Conservation (phyloP, 2,113 vertebrate genomes). For the Gavia stellata region DNA sequence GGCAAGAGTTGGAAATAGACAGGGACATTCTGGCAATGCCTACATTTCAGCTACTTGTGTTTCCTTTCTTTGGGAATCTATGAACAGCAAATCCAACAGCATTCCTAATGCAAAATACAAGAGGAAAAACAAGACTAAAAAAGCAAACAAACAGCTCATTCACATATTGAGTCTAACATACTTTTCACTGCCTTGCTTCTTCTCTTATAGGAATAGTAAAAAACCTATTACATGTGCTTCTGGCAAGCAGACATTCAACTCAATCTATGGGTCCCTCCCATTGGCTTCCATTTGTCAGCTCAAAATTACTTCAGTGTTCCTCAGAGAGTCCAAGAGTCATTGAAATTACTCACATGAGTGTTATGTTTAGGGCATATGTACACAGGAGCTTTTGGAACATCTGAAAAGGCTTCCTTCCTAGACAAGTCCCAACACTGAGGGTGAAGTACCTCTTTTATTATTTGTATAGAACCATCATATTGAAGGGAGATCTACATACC, state of each 20-base stretch:
- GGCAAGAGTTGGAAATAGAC: not conserved
- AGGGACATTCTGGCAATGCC: not conserved
- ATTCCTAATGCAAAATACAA: not conserved
- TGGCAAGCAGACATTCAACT: not conserved
- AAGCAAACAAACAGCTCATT: not conserved
- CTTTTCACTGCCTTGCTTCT: not conserved
- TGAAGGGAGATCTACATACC: not conserved
- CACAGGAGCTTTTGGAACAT: fast-evolving
- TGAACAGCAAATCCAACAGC: not conserved
- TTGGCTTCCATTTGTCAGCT: not conserved
- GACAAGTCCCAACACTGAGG: not conserved
- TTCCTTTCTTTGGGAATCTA: not conserved
- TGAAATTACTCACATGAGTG: not conserved
- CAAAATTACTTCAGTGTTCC: not conserved
- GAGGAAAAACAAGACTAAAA: not conserved
- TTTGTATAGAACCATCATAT: not conserved
- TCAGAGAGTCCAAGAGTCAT: not conserved
- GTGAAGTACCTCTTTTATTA: not conserved
- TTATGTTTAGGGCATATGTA: not conserved
- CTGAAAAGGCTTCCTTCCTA: not conserved
- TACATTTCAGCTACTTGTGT: not conserved
- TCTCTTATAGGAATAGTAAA: not conserved
- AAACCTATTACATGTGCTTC: not conserved
- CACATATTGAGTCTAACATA: not conserved
- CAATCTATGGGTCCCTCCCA: not conserved